These are phyloP conservation scores for Sorex araneus DNA, from an alignment of 2,113 vertebrate genomes.

Conservation along the genomic window DNA sequence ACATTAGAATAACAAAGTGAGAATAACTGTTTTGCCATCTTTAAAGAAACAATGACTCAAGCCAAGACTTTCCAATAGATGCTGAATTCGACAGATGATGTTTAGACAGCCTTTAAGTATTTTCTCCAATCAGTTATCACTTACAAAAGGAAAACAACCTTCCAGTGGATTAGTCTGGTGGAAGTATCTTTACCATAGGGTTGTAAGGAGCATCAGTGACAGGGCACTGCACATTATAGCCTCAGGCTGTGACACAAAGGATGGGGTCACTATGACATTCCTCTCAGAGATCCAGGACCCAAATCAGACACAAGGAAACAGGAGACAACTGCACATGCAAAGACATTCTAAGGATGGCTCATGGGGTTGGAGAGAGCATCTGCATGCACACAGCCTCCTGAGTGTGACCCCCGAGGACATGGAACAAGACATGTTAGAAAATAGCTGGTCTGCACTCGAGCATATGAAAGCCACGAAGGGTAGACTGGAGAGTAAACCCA, in stretches of 20 bases:
- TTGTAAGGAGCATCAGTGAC: background rate
- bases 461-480: background rate
- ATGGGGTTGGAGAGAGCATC: too few relatives aligned
- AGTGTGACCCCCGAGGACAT: too few relatives aligned
- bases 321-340: background rate
- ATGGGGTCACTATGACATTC: too few relatives aligned
- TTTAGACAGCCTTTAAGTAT: background rate
- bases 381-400: too few relatives aligned
- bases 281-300: background rate
- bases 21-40: too few relatives aligned
- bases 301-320: background rate
- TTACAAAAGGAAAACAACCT: background rate
- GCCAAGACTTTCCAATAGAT: too few relatives aligned
- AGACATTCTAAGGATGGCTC: too few relatives aligned
- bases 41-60: too few relatives aligned
- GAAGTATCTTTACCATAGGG: background rate
- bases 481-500: background rate
- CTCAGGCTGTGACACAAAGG: background rate
- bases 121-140: background rate
- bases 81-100: background rate
- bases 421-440: background rate
- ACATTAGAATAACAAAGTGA: too few relatives aligned
- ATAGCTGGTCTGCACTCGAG: background rate
- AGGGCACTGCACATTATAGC: rapidly evolving
- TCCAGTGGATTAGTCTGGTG: background rate